Evolutionary conservation across 2,888 invertebrate species (phyloP).

Genomic region (Cremastobaeus sp.): DNA sequence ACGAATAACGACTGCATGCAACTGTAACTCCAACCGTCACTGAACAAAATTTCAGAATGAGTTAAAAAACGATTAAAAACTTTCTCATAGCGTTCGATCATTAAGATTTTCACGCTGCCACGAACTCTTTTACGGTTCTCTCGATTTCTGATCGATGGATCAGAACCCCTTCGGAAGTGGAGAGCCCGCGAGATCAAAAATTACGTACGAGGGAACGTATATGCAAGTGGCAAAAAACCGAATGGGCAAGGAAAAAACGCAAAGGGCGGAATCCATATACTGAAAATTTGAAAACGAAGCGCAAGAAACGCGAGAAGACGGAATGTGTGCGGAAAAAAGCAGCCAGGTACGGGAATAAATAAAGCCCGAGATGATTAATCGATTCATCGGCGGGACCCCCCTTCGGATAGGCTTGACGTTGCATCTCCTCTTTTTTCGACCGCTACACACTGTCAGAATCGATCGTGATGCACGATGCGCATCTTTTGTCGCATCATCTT

Average conservation of each 20-base stretch:
- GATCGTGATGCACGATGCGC: slow-evolving; percentile 60
- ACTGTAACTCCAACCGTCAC: slow-evolving; percentile 39
- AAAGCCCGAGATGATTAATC: slow-evolving; percentile 74
- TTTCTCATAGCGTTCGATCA: slow-evolving; percentile 76
- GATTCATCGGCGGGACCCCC: slow-evolving; percentile 66
- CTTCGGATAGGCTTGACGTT: slow-evolving; percentile 59
- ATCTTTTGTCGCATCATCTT: slow-evolving; percentile 61
- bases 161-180: slow-evolving; percentile 69
- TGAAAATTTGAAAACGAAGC: slow-evolving; percentile 59
- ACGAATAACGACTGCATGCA: slow-evolving; percentile 19
- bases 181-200: slow-evolving; percentile 48
- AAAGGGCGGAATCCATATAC: slow-evolving; percentile 56
- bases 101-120: slow-evolving; percentile 75
- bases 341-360: slow-evolving; percentile 68
- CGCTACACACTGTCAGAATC: slow-evolving; percentile 61
- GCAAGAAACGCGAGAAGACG: slow-evolving; percentile 58
- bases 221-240: slow-evolving; percentile 58
- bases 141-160: slow-evolving; percentile 74
- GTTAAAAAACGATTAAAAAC: slow-evolving; percentile 73
- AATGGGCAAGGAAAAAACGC: slow-evolving; percentile 38
- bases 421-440: slow-evolving; percentile 56
- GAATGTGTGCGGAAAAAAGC: slow-evolving; percentile 51
- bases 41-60: slow-evolving; percentile 30
- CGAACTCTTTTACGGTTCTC: slow-evolving; percentile 73
- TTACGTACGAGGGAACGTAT: slow-evolving; percentile 43